These are phyloP conservation scores for Mirza zaza DNA, from an alignment of 2,113 vertebrate species.

Conservation along the genomic window DNA sequence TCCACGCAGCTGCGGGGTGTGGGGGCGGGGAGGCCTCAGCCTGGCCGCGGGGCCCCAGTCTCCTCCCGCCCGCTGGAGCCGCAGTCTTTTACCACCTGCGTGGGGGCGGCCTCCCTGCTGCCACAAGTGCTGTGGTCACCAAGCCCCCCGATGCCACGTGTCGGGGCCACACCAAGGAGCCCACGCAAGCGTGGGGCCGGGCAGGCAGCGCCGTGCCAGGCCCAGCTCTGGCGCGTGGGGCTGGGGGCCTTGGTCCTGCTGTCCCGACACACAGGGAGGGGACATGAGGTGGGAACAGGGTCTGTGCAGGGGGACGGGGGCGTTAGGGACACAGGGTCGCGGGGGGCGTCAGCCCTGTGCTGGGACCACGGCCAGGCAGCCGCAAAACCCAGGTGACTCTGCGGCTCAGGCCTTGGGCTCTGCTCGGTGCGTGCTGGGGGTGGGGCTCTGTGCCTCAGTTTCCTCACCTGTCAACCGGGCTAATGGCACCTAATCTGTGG, in stretches of 20 bases:
- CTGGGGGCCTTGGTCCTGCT: background rate
- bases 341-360: background rate
- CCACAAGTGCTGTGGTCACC: background rate
- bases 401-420: background rate
- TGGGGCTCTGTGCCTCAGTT: background rate
- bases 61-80: background rate
- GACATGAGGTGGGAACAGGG: background rate
- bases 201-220: background rate
- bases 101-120: background rate
- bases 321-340: fast-evolving
- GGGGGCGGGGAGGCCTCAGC: background rate
- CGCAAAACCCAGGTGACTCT: background rate
- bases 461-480: background rate
- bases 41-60: background rate
- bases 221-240: background rate
- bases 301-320: too few species aligned
- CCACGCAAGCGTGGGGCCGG: background rate
- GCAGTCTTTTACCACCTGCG: background rate
- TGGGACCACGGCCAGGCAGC: background rate
- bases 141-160: background rate
- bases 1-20: background rate
- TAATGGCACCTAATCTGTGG: background rate
- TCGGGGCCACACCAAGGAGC: background rate
- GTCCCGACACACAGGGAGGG: too few species aligned
- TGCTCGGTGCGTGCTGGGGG: background rate